Base-by-base conservation (phyloP, 1,140 invertebrate species). In the Meloidogyne hapla region DNA sequence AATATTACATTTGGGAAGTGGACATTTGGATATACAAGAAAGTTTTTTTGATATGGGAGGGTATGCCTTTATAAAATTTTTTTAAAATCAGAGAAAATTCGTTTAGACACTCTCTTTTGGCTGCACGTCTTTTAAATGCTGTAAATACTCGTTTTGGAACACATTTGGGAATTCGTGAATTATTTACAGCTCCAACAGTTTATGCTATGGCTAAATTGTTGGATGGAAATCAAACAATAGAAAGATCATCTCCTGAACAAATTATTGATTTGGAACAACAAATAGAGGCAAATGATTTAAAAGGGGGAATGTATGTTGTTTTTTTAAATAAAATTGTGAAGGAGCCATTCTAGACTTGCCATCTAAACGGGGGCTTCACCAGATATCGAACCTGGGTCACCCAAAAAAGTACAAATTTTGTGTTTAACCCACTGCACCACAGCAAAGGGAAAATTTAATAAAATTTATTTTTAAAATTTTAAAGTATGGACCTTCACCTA, bases 21-120 rank as follows among this genome's bases (percentile, higher is more conserved):
- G 48, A 85, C 86, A 28, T 21, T 75, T 89, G n/a, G 88, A 89
- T 77, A 87, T 88, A 62, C 86, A 89, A 62, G 88, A 89, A 77
- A 88, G 88, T 69, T 89, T 89, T 81, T 89, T 89, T 83, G 88
- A 89, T 80, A 74, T 89, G 12, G 88, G 88, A 80, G 88, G 88
- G 88, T 88, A 74, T 33, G 33, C 9, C 33, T 33, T 33, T 33
- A 6, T 33, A 33, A 33, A 63, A 71, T 70, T 70, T 26, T 40
- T 75, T 15, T 25, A 38, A 18, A 45, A 42, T 9, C 69, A 69
- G 33, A 33, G 9, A 33, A 33, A 1, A 6, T 33, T 4, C 33
- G 33, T 81, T 45, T 80, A 88, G 89, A 2, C 90, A 90, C 81
- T 90, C 90, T 1, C 84, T 90, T 13, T 80, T 90, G 63, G 90